Base-by-base conservation (phyloP, 2,113 vertebrate species). In the Salvelinus alpinus region DNA sequence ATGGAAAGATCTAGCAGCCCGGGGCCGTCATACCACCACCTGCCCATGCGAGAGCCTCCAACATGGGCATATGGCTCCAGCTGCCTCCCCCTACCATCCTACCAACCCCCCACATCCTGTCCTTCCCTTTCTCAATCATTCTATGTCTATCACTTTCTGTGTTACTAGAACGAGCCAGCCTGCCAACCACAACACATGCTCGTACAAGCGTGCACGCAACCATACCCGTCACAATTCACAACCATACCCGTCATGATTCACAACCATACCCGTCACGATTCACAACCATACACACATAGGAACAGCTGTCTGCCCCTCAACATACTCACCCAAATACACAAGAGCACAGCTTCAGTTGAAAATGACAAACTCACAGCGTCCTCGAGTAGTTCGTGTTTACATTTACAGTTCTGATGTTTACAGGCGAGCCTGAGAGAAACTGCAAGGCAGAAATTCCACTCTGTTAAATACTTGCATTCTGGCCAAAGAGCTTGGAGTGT, bases 61-160 rank as follows among this genome's bases (percentile, higher is more conserved):
- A 71, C 73, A 29, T 76, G 27, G 66, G 29, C 60, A 68, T 75
- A 47, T 0, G 60, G 54, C 51, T 79, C 60, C 64, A 11, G 64
- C 38, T 75, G 77, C 34, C 74, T 67, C 8, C 60, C 16, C 84
- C 75, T 57, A 72, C 73, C 67, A 27, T 29, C 64, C 64, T 80
- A 76, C 64, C 76, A 72, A 72, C 38, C 62, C 71, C 64, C 71
- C 79, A 27, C 80, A 70, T 80, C 85, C 80, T 84, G 82, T 82
- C 82, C 79, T 83, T 85, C 83, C 77, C 87, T 88, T 90, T 91
- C 85, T 88, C 77, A 87, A 88, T 80, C 76, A 78, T 90, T 93
- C 76, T 88, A 73, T 77, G 76, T 92, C 84, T 86, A 60, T 60
- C 8, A 91, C 87, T 88, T 54, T 16, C 80, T 84, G 82, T 76